Percentiles rank a stretch among this genome's conserved stretches.
phyloP scores from a whole-genome alignment of 2,797 vertebrate genomes.

The Crenuchus spilurus region DNA sequence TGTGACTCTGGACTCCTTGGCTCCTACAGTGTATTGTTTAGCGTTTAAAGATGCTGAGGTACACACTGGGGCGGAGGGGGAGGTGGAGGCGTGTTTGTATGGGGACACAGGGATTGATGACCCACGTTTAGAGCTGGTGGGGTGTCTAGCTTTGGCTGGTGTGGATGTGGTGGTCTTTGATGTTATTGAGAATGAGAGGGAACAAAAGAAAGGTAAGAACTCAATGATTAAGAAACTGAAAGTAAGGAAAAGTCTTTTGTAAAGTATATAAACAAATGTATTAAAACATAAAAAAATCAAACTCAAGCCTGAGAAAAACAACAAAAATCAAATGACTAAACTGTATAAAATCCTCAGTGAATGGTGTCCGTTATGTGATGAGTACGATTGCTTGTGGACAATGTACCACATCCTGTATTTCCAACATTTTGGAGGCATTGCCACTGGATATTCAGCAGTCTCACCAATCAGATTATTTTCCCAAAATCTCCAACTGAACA shows the following conservation, averaged over 20 bases:
- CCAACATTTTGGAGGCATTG: too few relatives aligned
- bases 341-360: background rate
- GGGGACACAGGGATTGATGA: slow-evolving; percentile 76
- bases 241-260: background rate
- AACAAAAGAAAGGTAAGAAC: slow-evolving; percentile 46
- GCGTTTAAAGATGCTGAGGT: slow-evolving; percentile 66
- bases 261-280: background rate
- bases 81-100: slow-evolving; percentile 72
- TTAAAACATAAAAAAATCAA: slow-evolving; percentile 23
- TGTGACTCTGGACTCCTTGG: slow-evolving; percentile 63
- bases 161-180: slow-evolving; percentile 68
- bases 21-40: slow-evolving; percentile 67
- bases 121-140: slow-evolving; percentile 70
- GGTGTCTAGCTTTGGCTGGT: slow-evolving; percentile 76
- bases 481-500: too few relatives aligned
- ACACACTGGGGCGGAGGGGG: slow-evolving; percentile 44
- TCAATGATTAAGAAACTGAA: background rate
- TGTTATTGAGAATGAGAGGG: slow-evolving; percentile 55
- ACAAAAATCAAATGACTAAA: background rate
- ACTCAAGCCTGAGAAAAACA: background rate
- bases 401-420: too few relatives aligned
- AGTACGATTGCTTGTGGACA: too few relatives aligned
- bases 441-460: too few relatives aligned
- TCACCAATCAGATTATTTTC: too few relatives aligned
- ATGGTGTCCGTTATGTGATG: too few relatives aligned